Percentiles rank a stretch among this genome's conserved stretches.
Conservation (phyloP, 2,113 vertebrate genomes). For the Carollia perspicillata region DNA sequence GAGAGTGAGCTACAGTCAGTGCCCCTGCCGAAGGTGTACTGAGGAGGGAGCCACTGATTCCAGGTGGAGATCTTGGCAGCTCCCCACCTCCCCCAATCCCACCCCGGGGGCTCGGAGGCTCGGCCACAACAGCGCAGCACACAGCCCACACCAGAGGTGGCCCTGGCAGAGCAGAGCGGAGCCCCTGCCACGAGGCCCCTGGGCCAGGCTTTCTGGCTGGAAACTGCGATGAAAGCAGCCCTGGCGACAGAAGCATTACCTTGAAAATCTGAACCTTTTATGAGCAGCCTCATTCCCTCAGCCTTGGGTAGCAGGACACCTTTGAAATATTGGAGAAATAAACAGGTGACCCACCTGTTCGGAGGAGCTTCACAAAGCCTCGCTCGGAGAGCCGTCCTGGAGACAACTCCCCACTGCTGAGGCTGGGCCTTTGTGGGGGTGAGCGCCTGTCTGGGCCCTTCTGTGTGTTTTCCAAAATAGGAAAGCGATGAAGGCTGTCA, state of each 20-base stretch:
- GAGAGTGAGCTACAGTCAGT: too few species aligned
- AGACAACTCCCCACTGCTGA: background rate
- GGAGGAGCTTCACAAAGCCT: background rate
- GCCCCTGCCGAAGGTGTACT: background rate
- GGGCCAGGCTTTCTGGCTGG: background rate
- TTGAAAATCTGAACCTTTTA: background rate
- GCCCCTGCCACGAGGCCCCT: background rate
- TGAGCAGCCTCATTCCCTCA: background rate
- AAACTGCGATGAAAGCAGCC: background rate
- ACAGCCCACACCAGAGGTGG: rapidly evolving
- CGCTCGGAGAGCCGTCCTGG: background rate
- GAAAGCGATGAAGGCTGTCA: slow-evolving; percentile 22
- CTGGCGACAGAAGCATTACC: background rate
- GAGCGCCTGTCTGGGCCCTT: slow-evolving; percentile 53
- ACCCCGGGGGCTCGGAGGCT: background rate
- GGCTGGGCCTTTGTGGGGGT: background rate
- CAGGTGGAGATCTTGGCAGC: background rate
- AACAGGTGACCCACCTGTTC: background rate
- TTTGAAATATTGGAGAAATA: background rate
- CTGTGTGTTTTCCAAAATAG: background rate
- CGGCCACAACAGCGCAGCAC: rapidly evolving
- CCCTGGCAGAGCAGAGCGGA: rapidly evolving
- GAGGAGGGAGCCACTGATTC: too few species aligned
- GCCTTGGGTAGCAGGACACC: background rate
- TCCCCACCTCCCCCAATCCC: too few species aligned